Evolutionary conservation across 2,797 vertebrate genomes (phyloP).

Genomic region (Bradypodion pumilum): DNA sequence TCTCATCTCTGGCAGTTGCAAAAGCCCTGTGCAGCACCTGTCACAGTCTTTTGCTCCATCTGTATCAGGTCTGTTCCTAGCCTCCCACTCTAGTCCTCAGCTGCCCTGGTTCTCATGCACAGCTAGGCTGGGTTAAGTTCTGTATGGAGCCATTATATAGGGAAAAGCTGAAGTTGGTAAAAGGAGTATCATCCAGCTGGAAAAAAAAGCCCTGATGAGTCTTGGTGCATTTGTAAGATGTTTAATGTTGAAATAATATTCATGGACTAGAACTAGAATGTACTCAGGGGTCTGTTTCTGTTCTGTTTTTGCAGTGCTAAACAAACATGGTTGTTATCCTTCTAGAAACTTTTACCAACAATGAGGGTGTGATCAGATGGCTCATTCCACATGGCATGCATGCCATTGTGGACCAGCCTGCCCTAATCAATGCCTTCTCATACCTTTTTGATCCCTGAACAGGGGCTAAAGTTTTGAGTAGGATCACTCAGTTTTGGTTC

Average conservation of each 20-base stretch:
- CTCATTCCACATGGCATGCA: no score
- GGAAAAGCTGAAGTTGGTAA: not conserved
- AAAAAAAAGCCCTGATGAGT: not conserved
- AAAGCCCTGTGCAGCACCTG: not conserved
- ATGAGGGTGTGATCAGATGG: no score
- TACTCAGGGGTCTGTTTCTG: not conserved
- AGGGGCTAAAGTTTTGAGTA: no score
- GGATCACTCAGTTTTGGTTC: no score
- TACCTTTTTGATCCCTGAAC: no score
- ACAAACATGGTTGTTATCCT: not conserved
- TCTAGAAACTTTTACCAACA: not conserved
- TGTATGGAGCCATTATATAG: not conserved
- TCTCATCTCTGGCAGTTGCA: slow-evolving; percentile 3
- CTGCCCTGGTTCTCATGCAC: not conserved
- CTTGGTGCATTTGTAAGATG: not conserved
- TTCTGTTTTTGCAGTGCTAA: not conserved
- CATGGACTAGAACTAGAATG: not conserved
- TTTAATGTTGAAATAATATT: no score
- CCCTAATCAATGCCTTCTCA: no score
- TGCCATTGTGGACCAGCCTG: no score
- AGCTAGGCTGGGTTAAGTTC: not conserved
- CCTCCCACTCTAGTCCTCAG: not conserved
- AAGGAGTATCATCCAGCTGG: not conserved
- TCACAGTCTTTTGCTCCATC: not conserved
- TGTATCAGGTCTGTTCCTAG: not conserved